Evolutionary conservation across 2,797 vertebrate species (phyloP).

Genomic region (Heliangelus exortis): DNA sequence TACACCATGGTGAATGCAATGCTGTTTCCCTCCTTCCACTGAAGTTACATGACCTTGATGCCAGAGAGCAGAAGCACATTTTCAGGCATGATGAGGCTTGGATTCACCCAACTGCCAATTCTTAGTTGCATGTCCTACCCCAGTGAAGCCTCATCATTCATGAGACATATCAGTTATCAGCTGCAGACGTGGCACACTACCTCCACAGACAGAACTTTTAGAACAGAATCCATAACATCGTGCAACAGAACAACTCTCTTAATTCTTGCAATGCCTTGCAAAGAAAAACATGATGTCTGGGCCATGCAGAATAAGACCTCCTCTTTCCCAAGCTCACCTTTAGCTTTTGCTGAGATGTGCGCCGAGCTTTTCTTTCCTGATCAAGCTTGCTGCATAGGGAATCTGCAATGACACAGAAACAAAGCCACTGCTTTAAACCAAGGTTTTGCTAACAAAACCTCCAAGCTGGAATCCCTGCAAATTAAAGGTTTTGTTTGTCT

Average conservation of each 20-base stretch:
- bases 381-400: conserved; percentile 95
- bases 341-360: conserved; percentile 94
- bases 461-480: neutral
- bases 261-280: neutral
- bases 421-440: neutral
- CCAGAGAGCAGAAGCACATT: neutral
- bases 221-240: neutral
- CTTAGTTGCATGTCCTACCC: fast-evolving
- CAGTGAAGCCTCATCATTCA: fast-evolving
- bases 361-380: conserved; percentile 96
- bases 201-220: neutral
- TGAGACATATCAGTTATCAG: neutral
- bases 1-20: too few species aligned
- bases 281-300: neutral
- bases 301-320: neutral
- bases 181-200: neutral
- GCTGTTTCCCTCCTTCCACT: neutral
- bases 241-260: neutral
- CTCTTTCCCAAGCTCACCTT: conserved; percentile 78
- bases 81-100: neutral
- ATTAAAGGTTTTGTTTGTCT: neutral
- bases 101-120: neutral
- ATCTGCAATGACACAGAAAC: conserved; percentile 85
- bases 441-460: neutral
- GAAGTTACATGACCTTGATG: fast-evolving